Conservation (phyloP, 1,140 invertebrate genomes). For the Nylanderia fulva region DNA sequence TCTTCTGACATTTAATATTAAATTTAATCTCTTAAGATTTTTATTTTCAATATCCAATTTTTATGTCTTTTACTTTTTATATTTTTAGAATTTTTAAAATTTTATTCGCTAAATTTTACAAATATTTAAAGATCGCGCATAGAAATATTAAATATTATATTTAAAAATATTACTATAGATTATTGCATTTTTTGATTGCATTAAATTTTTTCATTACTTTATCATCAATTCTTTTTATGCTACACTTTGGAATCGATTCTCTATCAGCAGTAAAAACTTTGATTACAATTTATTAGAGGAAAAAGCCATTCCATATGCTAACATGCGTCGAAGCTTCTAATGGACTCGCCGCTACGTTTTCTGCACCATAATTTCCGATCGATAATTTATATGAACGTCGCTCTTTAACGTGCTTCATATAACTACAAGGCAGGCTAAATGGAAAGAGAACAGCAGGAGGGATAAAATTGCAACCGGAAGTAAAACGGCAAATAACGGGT, state of each 20-base stretch:
- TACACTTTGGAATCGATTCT: not conserved
- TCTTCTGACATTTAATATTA: not conserved
- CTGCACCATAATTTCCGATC: slow-evolving; percentile 28
- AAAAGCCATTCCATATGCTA: not conserved
- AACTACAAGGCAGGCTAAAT: slow-evolving; percentile 15
- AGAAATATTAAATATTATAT: not conserved
- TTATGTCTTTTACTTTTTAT: not conserved
- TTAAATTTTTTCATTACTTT: not conserved
- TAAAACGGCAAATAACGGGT: slow-evolving; percentile 36
- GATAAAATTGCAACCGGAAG: slow-evolving; percentile 45
- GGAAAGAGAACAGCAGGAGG: slow-evolving; percentile 11
- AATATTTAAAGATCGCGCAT: not conserved
- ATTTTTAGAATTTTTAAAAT: not conserved
- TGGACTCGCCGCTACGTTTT: slow-evolving; percentile 37
- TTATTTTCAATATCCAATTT: not conserved
- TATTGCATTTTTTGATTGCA: not conserved
- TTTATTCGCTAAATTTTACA: not conserved
- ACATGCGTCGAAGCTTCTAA: slow-evolving; percentile 20
- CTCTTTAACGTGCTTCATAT: slow-evolving; percentile 39
- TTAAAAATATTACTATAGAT: not conserved
- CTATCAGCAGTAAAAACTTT: slow-evolving; percentile 1
- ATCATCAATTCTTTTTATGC: not conserved
- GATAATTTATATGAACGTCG: slow-evolving; percentile 31
- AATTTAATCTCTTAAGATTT: not conserved
- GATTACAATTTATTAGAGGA: slow-evolving; percentile 11